These are phyloP conservation scores for Mesoclemmys tuberculata DNA, from an alignment of 2,113 vertebrate genomes.

Conservation along the genomic window DNA sequence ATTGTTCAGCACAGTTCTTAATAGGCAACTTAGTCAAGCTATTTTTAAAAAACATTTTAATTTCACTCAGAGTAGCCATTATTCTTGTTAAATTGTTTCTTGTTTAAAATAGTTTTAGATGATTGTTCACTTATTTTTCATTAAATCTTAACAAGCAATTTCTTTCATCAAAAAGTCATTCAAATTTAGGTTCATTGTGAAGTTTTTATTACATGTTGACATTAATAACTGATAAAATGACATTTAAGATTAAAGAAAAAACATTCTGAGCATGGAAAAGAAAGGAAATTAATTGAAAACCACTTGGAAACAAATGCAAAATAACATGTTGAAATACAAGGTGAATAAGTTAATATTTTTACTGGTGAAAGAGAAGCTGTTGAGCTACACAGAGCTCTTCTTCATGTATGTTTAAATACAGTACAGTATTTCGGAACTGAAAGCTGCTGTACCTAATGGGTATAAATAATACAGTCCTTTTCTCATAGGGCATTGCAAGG, in stretches of 20 bases:
- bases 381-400: background rate
- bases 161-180: background rate
- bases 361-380: background rate
- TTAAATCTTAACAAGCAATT: background rate
- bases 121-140: background rate
- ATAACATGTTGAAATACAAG: background rate
- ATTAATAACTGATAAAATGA: background rate
- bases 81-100: slow-evolving; percentile 27
- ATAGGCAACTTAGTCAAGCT: background rate
- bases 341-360: background rate
- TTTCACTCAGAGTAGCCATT: slow-evolving; percentile 30
- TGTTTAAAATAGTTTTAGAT: background rate
- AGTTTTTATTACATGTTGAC: background rate
- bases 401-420: background rate
- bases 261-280: background rate
- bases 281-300: background rate
- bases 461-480: slow-evolving; percentile 47
- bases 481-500: background rate
- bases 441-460: background rate
- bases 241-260: background rate
- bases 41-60: slow-evolving; percentile 25
- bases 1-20: slow-evolving; percentile 2
- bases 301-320: background rate
- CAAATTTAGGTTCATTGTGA: background rate
- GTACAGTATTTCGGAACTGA: background rate